Conservation (phyloP, 2,888 invertebrate species). For the Noctua comes region DNA sequence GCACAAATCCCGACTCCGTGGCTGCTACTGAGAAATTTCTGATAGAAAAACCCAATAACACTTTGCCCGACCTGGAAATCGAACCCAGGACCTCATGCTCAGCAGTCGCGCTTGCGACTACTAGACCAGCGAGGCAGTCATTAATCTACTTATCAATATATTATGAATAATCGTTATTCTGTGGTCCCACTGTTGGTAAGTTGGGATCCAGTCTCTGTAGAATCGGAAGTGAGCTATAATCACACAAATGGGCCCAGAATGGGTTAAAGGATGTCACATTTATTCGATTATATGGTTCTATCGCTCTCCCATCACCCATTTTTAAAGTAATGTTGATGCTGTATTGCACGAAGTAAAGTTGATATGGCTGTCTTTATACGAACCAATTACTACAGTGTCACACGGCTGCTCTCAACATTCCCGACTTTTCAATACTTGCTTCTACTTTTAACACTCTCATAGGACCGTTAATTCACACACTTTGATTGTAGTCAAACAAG, state of each 20-base stretch:
- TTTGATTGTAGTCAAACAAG: constrained; percentile 37
- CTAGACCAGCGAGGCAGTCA: not conserved
- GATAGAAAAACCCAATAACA: not conserved
- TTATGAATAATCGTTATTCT: not conserved
- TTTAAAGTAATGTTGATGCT: not conserved
- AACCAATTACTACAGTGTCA: not conserved
- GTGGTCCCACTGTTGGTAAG: not conserved
- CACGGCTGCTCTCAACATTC: not conserved
- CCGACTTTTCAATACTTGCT: constrained; percentile 2
- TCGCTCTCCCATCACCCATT: not conserved
- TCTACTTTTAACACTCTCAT: not conserved
- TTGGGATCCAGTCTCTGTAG: not conserved
- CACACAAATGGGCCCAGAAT: not conserved
- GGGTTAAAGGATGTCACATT: not conserved
- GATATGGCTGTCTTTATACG: not conserved
- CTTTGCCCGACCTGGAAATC: no score
- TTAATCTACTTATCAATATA: not conserved
- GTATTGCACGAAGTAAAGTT: no score
- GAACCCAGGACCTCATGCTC: no score
- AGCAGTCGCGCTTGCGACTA: no score
- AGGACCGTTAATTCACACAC: constrained; percentile 15
- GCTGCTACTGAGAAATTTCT: not conserved
- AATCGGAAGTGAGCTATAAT: not conserved
- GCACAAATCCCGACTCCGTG: not conserved
- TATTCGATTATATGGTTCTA: not conserved